phyloP scores from a whole-genome alignment of 64 coral and sea anemone species.

The Montipora foliosa region DNA sequence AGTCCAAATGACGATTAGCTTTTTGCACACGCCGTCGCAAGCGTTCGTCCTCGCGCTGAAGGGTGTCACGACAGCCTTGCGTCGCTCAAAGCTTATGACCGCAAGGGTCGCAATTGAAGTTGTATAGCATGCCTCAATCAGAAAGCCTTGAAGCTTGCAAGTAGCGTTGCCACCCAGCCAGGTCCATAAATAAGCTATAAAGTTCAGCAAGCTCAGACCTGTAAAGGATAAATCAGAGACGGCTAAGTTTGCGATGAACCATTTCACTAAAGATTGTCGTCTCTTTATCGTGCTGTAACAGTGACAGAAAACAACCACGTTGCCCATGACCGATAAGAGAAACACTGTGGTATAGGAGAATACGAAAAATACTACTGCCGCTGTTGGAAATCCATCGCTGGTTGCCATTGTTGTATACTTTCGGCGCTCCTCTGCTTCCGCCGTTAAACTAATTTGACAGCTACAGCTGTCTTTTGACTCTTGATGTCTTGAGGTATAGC shows the following conservation, averaged over 20 bases:
- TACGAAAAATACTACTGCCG: not conserved
- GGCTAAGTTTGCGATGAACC: constrained; percentile 58
- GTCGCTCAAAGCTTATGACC: constrained; percentile 29
- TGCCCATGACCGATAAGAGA: constrained; percentile 18
- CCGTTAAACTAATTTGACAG: no score
- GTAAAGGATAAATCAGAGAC: constrained; percentile 50
- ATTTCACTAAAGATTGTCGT: constrained; percentile 8
- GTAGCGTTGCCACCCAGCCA: constrained; percentile 55
- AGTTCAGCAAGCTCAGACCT: constrained; percentile 11
- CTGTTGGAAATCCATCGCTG: not conserved
- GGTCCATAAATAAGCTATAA: not conserved
- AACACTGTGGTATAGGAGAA: not conserved
- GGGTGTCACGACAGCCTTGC: not conserved
- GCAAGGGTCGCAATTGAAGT: constrained; percentile 45
- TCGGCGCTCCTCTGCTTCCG: not conserved
- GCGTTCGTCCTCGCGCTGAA: not conserved
- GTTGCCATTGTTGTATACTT: not conserved
- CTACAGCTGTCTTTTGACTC: no score
- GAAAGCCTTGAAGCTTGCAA: constrained; percentile 48
- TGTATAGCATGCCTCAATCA: constrained; percentile 58
- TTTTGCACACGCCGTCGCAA: not conserved
- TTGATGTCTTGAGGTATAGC: no score
- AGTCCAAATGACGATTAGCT: not conserved
- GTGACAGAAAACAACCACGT: constrained; percentile 4
- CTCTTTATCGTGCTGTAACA: constrained; percentile 26